Conservation (phyloP, 2,113 vertebrate species). For the Thermophis baileyi region DNA sequence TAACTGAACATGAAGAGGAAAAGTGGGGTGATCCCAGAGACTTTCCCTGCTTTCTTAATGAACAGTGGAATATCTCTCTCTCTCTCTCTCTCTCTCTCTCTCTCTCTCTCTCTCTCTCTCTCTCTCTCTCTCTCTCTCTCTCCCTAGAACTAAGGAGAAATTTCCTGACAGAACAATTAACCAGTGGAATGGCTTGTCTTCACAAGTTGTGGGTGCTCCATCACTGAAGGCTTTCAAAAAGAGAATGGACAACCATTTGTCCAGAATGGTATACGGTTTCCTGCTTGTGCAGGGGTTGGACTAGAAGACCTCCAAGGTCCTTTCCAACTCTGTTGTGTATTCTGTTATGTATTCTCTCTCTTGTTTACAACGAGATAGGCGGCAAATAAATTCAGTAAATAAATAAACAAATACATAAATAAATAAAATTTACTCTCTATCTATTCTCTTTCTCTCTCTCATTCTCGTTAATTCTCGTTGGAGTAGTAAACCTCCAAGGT, state of each 20-base stretch:
- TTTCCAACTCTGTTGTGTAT: no score
- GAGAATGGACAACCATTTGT: background rate
- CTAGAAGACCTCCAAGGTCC: background rate
- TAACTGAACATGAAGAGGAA: conserved; percentile 41
- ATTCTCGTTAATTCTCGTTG: background rate
- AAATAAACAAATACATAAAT: background rate
- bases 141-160: background rate
- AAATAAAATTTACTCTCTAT: background rate
- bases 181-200: no score
- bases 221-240: background rate
- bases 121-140: background rate
- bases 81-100: no score
- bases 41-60: background rate
- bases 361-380: background rate
- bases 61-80: background rate
- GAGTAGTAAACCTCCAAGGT: background rate
- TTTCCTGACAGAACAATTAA: no score
- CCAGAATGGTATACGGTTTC: background rate
- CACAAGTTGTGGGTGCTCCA: background rate
- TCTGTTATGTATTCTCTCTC: background rate
- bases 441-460: background rate
- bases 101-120: no score
- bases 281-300: background rate
- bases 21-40: background rate
- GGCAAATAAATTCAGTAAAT: background rate